Evolutionary conservation across 1,140 invertebrate genomes (phyloP), one percentile per base, ranked within the genome.

Genomic region (Meloidogyne floridensis): DNA sequence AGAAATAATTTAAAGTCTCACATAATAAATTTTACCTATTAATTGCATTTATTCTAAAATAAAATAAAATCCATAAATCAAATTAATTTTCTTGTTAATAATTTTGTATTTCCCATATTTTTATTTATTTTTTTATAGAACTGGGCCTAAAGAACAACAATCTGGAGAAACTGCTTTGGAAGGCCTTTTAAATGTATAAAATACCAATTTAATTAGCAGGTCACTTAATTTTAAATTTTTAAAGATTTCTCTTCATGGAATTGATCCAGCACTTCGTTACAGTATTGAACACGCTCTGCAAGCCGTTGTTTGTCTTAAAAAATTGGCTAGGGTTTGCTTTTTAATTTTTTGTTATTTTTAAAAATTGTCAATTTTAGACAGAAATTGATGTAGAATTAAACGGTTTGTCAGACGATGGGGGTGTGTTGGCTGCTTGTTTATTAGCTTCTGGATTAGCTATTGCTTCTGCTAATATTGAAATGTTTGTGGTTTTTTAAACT

Each of bases 341-440:
- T 78, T 54, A 15, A 13, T 82, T n/a, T 47, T 5, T 43, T 43
- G 71, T 4, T 5, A 56, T 3, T 13, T 13, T 20, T 53, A 11
- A 53, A 42, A n/a, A 47, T 8, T 82, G 11, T 54, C 59, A 0
- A 76, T 13, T 75, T 53, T n/a, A 85, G 84, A 81, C 85, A 20
- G 85, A 85, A 80, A 65, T 86, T 54, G 80, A 86, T 18, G 71
- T 85, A 42, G 83, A 86, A n/a, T 54, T 85, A 13, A 85, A 87
- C 32, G 84, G 87, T 43, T 15, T 85, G 42, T 69, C 86, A 20
- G 76, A 85, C 51, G 84, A 85, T 65, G 84, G 84, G 2, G 84
- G 84, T 20, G 75, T 80, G 13, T 65, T 85, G n/a, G 86, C 84
- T 11, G 84, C 81, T 42, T 75, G 76, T 71, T 42, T 80, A 65